Base-by-base conservation (phyloP, 1,140 invertebrate species). In the Platyscapa corneri region DNA sequence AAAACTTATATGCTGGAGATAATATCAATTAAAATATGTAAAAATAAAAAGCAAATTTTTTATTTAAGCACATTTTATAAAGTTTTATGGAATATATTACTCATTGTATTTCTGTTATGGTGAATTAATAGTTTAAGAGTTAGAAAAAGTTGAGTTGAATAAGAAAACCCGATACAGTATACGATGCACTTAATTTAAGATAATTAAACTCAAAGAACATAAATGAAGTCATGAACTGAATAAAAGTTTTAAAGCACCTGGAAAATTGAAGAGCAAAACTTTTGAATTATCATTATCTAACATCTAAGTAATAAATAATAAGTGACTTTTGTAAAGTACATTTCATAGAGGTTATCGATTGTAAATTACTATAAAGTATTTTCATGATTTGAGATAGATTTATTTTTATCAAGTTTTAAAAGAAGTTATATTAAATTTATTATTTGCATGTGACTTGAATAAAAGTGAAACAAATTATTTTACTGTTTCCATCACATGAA, bases 151-250 rank as follows among this genome's bases (percentile, higher is more conserved):
- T 42, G 39, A 12, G 1, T 39, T 18, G 23, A 74, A 74, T 23
- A 42, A 76, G 14, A 49, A 76, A 76, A 34, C 10, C 42, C 32
- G 39, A 34, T 37, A 34, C n/a, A 23, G 46, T 30, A 34, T 20
- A 42, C 23, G 77, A 79, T 65, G 64, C 27, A 34, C 18, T 81
- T 70, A 32, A 23, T 10, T 64, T 10, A 65, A 67, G 78, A 46
- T 67, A 80, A 80, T 65, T 67, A 32, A 64, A n/a, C 32, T 53
- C 67, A 10, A 34, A 1, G 30, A 82, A 56, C 14, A 49, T 56
- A 74, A 82, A 82, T 60, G 49, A n/a, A 60, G 32, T 81, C 78
- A 39, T 42, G 42, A 81, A 67, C 64, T 81, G 79, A 20, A 70
- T 49, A 81, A 74, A 82, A 74, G 80, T 82, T 82, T 32, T 56